Base-by-base conservation (phyloP, 2,888 invertebrate genomes). In the Biston stratarius region DNA sequence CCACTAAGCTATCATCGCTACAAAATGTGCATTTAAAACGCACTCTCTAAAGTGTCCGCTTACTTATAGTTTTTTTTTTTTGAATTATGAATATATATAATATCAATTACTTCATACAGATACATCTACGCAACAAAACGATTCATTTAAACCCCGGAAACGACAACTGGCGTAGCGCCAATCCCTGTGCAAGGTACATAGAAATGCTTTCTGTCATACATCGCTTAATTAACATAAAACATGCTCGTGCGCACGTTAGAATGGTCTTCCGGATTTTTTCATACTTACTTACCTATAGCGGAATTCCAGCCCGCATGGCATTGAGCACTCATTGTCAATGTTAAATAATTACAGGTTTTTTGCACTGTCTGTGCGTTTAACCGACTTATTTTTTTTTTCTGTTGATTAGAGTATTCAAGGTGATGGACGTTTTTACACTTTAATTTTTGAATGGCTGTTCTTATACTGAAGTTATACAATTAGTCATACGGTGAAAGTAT, bases 191-290 rank as follows among this genome's bases (percentile, higher is more conserved):
- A 80, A 81, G 79, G 83, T 81, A 91, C 91, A 92, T 89, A 90
- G 91, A 90, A 91, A 92, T 87, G 91, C 91, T 91, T 90, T 91
- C 91, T 87, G 90, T 82, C 81, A 83, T 80, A 82, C 77, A 75
- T 78, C 79, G 83, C 84, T 67, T 82, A 83, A 91, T 92, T 92
- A 85, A 75, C 92, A 92, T 92, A 89, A 81, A 81, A 91, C 91
- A 91, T 81, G 86, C 81, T 77, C 81, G 67, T 74, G 81, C 82
- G 77, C 82, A 83, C 79, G 77, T 70, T 70, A 74, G 67, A 70
- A 71, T 75, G 56, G 64, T 71, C 76, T 79, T 79, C 79, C 79
- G 79, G 77, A 79, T 79, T 77, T 79, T 79, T 79, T 77, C 72
- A 70, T 71, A 68, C 71, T 42, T 71, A 68, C 71, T 42, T 24